Percentiles rank a stretch among this genome's conserved stretches.
These are phyloP conservation scores for Gnathonemus echidnorhynchus DNA, from an alignment of 2,113 vertebrate genomes.

Conservation along the genomic window DNA sequence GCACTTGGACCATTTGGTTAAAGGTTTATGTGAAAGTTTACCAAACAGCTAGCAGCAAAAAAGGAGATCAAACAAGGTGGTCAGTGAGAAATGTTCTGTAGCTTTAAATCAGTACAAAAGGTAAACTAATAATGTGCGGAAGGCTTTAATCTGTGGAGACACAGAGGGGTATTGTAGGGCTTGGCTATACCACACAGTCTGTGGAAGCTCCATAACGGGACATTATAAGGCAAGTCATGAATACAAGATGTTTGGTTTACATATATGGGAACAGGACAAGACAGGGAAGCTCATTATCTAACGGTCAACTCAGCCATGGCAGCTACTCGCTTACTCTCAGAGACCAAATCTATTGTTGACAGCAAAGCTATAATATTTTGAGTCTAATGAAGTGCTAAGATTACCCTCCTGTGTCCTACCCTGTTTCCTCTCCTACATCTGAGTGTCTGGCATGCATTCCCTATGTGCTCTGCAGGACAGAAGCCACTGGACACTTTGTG, in stretches of 20 bases:
- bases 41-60: not conserved
- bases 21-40: not conserved
- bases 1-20: not conserved
- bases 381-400: not conserved
- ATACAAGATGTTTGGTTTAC: not conserved
- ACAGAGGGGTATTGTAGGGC: not conserved
- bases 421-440: not conserved
- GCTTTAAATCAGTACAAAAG: not conserved
- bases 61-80: not conserved
- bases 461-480: not conserved
- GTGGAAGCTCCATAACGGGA: not conserved
- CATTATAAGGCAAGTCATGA: not conserved
- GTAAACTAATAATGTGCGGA: not conserved
- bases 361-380: not conserved
- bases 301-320: not conserved
- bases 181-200: not conserved
- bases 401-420: not conserved
- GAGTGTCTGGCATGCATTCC: not conserved
- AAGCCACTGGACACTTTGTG: not conserved
- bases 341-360: not conserved
- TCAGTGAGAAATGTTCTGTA: not conserved
- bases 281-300: not conserved
- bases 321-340: not conserved
- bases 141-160: not conserved
- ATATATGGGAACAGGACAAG: not conserved